Evolutionary conservation across 2,113 vertebrate species (phyloP).

Genomic region (Zosterops pallidus): DNA sequence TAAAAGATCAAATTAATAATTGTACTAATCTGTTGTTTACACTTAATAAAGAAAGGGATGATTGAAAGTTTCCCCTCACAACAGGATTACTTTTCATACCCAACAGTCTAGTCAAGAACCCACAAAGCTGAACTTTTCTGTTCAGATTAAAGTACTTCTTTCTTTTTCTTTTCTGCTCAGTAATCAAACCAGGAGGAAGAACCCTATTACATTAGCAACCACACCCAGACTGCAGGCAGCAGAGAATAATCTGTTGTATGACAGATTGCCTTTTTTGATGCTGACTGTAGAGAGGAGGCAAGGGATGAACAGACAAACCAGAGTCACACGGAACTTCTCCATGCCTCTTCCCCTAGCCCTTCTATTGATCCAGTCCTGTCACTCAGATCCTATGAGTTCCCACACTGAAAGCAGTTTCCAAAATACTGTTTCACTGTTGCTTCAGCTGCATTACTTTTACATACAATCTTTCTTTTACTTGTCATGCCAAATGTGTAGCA

Average conservation of each 20-base stretch:
- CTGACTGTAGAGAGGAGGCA: background rate
- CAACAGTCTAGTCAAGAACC: background rate
- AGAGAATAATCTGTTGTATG: background rate
- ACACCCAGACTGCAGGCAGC: background rate
- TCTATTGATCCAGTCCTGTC: background rate
- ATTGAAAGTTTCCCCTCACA: background rate
- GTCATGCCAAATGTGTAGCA: rapidly evolving
- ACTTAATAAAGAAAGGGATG: background rate
- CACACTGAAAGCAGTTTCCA: background rate
- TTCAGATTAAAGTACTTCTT: background rate
- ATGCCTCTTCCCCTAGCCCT: background rate
- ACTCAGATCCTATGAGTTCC: background rate
- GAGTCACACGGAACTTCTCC: background rate
- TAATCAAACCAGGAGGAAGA: background rate
- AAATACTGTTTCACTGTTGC: background rate
- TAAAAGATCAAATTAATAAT: background rate
- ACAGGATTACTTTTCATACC: background rate
- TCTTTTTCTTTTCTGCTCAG: background rate
- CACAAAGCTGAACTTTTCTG: background rate
- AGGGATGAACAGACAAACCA: background rate
- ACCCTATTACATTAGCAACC: background rate
- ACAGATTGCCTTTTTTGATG: background rate
- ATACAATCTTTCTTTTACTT: background rate
- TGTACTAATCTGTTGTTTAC: background rate
- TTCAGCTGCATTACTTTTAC: background rate